Evolutionary conservation across 1,140 invertebrate species (phyloP).

Genomic region (Trichonephila clavipes): DNA sequence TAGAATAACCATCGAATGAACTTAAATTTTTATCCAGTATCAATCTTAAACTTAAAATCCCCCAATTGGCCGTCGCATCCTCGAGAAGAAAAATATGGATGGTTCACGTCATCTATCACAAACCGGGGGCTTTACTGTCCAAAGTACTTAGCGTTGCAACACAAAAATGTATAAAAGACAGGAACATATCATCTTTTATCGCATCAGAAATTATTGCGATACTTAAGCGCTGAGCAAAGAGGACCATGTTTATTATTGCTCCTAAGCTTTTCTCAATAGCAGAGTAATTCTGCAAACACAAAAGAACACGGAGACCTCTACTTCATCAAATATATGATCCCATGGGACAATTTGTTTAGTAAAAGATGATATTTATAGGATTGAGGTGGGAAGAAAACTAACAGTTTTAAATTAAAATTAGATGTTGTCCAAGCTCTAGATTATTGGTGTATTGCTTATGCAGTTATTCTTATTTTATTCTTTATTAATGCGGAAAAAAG

Average conservation of each 20-base stretch:
- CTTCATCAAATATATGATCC: slow-evolving; percentile 21
- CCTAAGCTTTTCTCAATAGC: neutral
- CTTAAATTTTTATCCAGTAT: too few species aligned
- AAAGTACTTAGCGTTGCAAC: neutral
- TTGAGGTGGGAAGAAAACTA: neutral
- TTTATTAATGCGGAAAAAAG: too few species aligned
- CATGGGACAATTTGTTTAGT: neutral
- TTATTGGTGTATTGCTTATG: neutral
- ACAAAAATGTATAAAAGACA: slow-evolving; percentile 1
- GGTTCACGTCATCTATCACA: neutral
- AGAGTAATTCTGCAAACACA: slow-evolving; percentile 7
- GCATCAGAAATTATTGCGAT: slow-evolving; percentile 15
- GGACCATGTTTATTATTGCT: slow-evolving; percentile 12
- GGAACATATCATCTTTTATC: slow-evolving; percentile 17
- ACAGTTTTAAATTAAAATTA: too few species aligned
- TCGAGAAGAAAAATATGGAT: neutral
- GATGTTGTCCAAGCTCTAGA: neutral
- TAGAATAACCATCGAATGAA: too few species aligned
- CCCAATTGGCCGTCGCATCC: neutral
- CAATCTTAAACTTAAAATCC: too few species aligned
- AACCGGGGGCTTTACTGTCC: neutral
- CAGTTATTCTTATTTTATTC: neutral
- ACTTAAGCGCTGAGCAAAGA: neutral
- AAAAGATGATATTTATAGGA: neutral
- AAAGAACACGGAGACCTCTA: slow-evolving; percentile 8